Evolutionary conservation across 2,113 vertebrate species (phyloP).

Genomic region (Oxyruncus cristatus): DNA sequence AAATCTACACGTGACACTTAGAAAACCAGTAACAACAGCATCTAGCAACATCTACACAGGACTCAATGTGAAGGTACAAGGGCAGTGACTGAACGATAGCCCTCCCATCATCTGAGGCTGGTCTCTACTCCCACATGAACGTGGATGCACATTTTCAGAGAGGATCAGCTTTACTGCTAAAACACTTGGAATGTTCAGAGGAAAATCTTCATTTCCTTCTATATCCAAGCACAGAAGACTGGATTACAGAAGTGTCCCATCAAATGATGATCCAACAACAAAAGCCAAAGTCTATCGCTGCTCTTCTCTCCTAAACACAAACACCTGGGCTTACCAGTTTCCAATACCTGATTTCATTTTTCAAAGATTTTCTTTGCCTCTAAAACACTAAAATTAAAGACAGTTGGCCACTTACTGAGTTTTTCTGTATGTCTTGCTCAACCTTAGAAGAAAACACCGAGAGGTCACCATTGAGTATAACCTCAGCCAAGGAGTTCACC

Average conservation of each 20-base stretch:
- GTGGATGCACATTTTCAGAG: neutral
- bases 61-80: neutral
- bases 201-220: neutral
- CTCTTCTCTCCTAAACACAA: neutral
- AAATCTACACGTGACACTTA: neutral
- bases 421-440: slow-evolving; percentile 83
- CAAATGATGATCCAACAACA: neutral
- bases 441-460: slow-evolving; percentile 83
- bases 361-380: neutral
- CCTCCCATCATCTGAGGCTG: neutral
- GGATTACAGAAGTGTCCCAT: neutral
- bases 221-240: neutral
- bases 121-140: neutral
- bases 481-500: slow-evolving; percentile 91
- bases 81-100: neutral
- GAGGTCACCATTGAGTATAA: slow-evolving; percentile 94
- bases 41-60: neutral
- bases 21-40: neutral
- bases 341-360: neutral
- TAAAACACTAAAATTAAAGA: neutral
- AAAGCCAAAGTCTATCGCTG: neutral
- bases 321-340: neutral
- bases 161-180: neutral
- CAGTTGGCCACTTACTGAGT: slow-evolving; percentile 75
- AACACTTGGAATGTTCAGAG: neutral